Base-by-base conservation (phyloP, 2,888 invertebrate species). In the Caenorhabditis sp. region DNA sequence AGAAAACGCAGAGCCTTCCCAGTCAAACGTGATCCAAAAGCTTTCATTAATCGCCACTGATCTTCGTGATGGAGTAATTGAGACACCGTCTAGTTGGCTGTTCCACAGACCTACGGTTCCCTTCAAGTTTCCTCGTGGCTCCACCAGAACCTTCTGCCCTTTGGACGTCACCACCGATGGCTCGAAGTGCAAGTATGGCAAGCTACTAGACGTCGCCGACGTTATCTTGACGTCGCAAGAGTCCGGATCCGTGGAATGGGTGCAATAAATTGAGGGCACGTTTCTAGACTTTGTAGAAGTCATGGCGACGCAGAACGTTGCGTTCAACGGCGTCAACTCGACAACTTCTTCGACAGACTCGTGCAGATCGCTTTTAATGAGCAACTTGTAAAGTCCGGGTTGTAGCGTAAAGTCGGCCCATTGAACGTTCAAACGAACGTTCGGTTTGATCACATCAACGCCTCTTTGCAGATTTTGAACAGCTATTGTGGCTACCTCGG, bases 61-160 rank as follows among this genome's bases (percentile, higher is more conserved):
- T 70, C 78, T 53, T 46, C 63, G 52, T 1, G 73, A 73, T 2
- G 56, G 73, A 1, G 48, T 46, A n/a, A 77, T 50, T 5, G 27
- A 50, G 2, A 62, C 50, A 26, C 48, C 61, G 24, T 68, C 58
- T 13, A 68, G 41, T n/a, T 46, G 24, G 20, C 22, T 39, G 39
- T 78, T 78, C 78, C 78, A 78, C 35, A 78, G 43, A 52, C 78
- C 78, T 15, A 78, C 45, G 0, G 52, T 59, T 27, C 78, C 78
- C 17, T 41, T 15, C n/a, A 63, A 15, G 15, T 17, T 46, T 32
- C 68, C 68, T 13, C 43, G 35, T 20, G 56, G 50, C n/a, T 52
- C 62, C 1, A 48, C 78, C 4, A 73, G 27, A 8, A 78, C 35
- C 27, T 65, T 68, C 22, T 78, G 73, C 2, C 63, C 59, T 3